Conservation (phyloP, 2,888 invertebrate species). For the Trichogramma evanescens region DNA sequence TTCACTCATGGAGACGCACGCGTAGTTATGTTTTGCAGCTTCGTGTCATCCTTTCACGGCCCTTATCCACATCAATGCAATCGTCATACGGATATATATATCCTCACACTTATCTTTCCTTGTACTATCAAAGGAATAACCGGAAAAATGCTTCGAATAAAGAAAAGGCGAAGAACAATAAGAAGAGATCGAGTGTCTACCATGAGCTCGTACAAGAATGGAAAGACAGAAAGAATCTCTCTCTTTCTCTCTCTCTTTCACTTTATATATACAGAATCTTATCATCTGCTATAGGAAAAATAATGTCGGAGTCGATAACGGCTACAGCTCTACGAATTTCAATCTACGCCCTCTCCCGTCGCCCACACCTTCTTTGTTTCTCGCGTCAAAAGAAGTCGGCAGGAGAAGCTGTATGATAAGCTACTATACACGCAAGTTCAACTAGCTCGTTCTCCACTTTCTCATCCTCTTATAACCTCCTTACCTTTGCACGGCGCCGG, state of each 20-base stretch:
- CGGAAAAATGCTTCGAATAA: neutral
- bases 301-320: conserved; percentile 32
- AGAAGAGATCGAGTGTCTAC: no score
- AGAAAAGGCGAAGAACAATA: conserved; percentile 8
- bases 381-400: conserved; percentile 28
- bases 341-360: conserved; percentile 27
- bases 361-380: conserved; percentile 27
- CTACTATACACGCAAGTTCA: no score
- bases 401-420: no score
- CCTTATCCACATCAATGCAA: no score
- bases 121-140: neutral
- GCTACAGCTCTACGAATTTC: conserved; percentile 28
- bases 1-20: no score
- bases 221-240: conserved; percentile 24
- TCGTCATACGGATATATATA: no score
- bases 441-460: no score
- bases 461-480: neutral
- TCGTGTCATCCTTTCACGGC: no score
- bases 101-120: no score
- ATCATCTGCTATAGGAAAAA: conserved; percentile 32
- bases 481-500: neutral
- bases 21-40: no score
- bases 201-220: neutral
- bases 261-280: neutral
- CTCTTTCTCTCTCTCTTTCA: neutral